Conservation (phyloP, 2,113 vertebrate genomes). For the Haplochromis burtoni region DNA sequence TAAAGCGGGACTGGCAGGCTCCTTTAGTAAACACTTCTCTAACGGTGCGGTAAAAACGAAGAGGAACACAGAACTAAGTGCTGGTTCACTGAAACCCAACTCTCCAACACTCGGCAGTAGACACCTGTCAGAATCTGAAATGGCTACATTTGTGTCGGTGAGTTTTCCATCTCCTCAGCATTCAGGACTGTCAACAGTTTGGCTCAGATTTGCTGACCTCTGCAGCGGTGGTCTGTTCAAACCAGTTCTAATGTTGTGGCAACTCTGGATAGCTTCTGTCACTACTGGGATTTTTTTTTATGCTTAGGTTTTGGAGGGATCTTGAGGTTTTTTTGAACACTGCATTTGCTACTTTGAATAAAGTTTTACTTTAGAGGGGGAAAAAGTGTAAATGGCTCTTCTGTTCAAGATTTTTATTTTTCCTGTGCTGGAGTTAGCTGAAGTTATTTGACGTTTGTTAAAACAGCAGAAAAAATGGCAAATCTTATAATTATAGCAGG, state of each 20-base stretch:
- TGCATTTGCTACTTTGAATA: neutral
- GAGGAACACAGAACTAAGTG: neutral
- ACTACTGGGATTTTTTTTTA: neutral
- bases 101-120: neutral
- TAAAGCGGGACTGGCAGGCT: conserved; percentile 34
- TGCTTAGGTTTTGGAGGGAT: neutral
- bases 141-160: conserved; percentile 71
- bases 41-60: neutral
- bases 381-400: neutral
- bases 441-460: neutral
- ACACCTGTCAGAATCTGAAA: conserved; percentile 46
- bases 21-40: conserved; percentile 47
- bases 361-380: neutral
- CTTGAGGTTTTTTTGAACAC: neutral
- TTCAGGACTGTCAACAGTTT: conserved; percentile 14
- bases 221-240: neutral
- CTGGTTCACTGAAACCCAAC: conserved; percentile 3
- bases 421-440: neutral
- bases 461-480: neutral
- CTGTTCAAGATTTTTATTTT: neutral
- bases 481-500: neutral
- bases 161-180: conserved; percentile 51
- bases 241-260: neutral
- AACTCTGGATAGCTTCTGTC: neutral
- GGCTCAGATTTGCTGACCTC: neutral